These are phyloP conservation scores for Fistularia tabacaria DNA, from an alignment of 2,797 vertebrate species.

Conservation along the genomic window DNA sequence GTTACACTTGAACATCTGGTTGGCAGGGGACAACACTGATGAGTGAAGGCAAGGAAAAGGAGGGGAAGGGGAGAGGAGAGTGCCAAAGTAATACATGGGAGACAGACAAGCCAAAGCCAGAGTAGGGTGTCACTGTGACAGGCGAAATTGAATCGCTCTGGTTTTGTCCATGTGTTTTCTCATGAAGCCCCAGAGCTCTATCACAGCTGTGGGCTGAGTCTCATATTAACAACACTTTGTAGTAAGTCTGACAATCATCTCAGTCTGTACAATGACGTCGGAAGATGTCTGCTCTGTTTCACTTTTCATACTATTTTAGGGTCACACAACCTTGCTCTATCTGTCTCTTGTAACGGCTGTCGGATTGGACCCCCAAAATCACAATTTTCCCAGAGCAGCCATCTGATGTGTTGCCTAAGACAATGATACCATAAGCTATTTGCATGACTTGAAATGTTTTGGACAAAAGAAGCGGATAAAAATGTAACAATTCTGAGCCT, in stretches of 20 bases:
- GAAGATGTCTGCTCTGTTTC: constrained; percentile 26
- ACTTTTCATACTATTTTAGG: constrained; percentile 13
- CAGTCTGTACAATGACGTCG: constrained; percentile 39
- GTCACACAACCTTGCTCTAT: constrained; percentile 19
- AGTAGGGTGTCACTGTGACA: constrained; percentile 63
- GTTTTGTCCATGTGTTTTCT: constrained; percentile 51
- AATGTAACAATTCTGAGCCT: constrained; percentile 7
- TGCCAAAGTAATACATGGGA: constrained; percentile 32
- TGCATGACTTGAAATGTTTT: constrained; percentile 1
- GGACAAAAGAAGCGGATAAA: constrained; percentile 2
- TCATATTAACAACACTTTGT: constrained; percentile 40
- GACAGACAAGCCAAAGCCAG: constrained; percentile 32
- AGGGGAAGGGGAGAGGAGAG: constrained; percentile 31
- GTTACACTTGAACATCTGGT: constrained; percentile 62
- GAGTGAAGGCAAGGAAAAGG: constrained; percentile 45
- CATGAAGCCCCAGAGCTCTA: constrained; percentile 47
- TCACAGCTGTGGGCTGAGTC: constrained; percentile 45
- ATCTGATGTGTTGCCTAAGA: not conserved
- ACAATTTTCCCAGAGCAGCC: constrained; percentile 26
- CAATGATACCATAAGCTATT: constrained; percentile 1
- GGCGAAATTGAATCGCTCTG: constrained; percentile 42
- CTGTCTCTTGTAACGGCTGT: constrained; percentile 20
- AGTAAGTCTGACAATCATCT: constrained; percentile 53
- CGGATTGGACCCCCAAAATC: constrained; percentile 25
- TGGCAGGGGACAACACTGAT: constrained; percentile 48